phyloP scores from a whole-genome alignment of 2,888 invertebrate genomes.

The Perizoma flavofasciatum region DNA sequence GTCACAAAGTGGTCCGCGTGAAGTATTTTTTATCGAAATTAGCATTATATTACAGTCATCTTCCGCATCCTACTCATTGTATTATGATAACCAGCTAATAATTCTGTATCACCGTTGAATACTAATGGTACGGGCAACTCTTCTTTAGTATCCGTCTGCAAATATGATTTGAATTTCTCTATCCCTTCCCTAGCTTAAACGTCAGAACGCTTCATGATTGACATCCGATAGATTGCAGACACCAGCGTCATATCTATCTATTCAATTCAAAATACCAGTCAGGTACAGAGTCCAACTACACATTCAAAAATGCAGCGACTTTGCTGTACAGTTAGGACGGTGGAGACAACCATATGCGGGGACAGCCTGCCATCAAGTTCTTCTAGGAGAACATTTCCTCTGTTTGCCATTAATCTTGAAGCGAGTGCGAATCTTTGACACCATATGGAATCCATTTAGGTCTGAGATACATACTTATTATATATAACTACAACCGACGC shows the following conservation, averaged over 20 bases:
- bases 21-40: constrained; percentile 25
- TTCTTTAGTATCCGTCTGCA: constrained; percentile 33
- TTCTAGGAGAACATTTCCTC: constrained; percentile 25
- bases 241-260: constrained; percentile 31
- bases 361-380: constrained; percentile 25
- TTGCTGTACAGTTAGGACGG: constrained; percentile 30
- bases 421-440: constrained; percentile 7
- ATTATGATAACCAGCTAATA: constrained; percentile 41
- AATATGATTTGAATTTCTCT: constrained; percentile 43
- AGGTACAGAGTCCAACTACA: constrained; percentile 26
- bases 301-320: constrained; percentile 32
- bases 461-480: constrained; percentile 20
- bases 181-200: constrained; percentile 32
- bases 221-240: constrained; percentile 38
- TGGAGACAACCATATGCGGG: constrained; percentile 27
- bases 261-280: constrained; percentile 35
- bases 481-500: constrained; percentile 22
- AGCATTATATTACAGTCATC: constrained; percentile 32
- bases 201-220: constrained; percentile 40
- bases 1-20: constrained; percentile 12
- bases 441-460: constrained; percentile 10
- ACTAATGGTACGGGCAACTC: constrained; percentile 39
- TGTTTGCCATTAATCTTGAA: constrained; percentile 14
- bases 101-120: constrained; percentile 40
- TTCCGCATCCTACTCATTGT: constrained; percentile 39